phyloP scores from a whole-genome alignment of 2,797 vertebrate genomes.

The Phalanger gymnotis region DNA sequence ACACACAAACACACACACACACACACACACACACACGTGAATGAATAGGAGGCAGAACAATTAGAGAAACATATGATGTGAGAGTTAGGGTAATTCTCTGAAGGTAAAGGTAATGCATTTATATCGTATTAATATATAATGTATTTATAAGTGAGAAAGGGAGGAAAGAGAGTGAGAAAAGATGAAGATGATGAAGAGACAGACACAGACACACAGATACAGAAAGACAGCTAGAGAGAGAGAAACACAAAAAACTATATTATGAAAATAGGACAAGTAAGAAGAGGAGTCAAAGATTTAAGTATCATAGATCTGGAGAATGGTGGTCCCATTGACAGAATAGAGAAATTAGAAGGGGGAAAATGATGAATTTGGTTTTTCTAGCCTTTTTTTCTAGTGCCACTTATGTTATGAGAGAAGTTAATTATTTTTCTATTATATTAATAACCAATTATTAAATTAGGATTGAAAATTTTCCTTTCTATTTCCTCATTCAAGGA shows the following conservation, averaged over 20 bases:
- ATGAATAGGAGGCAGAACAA: not conserved
- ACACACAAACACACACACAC: no score
- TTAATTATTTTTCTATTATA: no score
- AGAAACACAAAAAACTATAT: not conserved
- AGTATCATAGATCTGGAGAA: not conserved
- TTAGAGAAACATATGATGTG: not conserved
- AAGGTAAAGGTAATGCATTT: not conserved
- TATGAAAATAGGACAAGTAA: not conserved
- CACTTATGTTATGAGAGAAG: no score
- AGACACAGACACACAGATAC: not conserved
- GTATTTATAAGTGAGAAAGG: not conserved
- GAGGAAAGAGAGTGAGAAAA: no score
- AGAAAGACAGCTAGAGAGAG: not conserved
- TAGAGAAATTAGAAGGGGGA: no score
- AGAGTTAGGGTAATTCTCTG: not conserved
- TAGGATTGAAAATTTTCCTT: no score
- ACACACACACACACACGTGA: no score
- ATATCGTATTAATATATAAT: not conserved
- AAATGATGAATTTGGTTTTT: no score
- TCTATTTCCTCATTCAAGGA: no score
- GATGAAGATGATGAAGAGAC: not conserved
- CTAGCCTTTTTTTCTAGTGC: no score
- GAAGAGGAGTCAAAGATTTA: not conserved
- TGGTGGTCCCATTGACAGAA: no score
- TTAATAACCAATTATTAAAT: no score